Percentiles rank a stretch among this genome's conserved stretches.
phyloP scores from a whole-genome alignment of 1,140 invertebrate genomes.

The Maconellicoccus hirsutus region DNA sequence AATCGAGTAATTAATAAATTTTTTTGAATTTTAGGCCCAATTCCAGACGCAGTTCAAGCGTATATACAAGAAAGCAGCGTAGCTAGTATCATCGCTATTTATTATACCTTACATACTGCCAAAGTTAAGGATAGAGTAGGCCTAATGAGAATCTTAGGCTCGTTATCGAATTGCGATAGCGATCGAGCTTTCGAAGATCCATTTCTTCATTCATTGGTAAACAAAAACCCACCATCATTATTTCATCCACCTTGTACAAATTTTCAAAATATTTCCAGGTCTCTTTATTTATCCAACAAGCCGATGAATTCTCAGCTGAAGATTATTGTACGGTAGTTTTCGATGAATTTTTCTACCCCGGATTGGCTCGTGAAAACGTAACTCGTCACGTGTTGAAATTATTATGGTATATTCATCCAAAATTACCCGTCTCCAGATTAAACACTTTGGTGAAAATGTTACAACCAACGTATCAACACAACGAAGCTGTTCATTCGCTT shows the following conservation, averaged over 20 bases:
- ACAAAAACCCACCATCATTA: slow-evolving; percentile 7
- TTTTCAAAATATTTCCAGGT: slow-evolving; percentile 40
- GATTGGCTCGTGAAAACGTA: slow-evolving; percentile 77
- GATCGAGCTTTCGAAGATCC: slow-evolving; percentile 90
- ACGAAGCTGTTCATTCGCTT: slow-evolving; percentile 68
- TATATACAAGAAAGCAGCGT: slow-evolving; percentile 82
- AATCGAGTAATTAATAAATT: slow-evolving; percentile 23
- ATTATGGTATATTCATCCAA: slow-evolving; percentile 81
- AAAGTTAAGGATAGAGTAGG: slow-evolving; percentile 71
- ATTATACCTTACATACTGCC: slow-evolving; percentile 81
- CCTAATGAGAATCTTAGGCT: slow-evolving; percentile 73
- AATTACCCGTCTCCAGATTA: slow-evolving; percentile 64
- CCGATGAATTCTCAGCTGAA: slow-evolving; percentile 84
- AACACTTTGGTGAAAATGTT: slow-evolving; percentile 77
- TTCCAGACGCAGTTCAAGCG: slow-evolving; percentile 82
- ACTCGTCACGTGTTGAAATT: slow-evolving; percentile 85
- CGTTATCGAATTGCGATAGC: slow-evolving; percentile 78
- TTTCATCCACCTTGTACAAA: no score
- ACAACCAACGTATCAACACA: slow-evolving; percentile 65
- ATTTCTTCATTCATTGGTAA: slow-evolving; percentile 78
- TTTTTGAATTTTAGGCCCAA: slow-evolving; percentile 47
- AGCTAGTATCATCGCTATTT: slow-evolving; percentile 86
- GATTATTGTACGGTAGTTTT: slow-evolving; percentile 93
- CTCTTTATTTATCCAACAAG: slow-evolving; percentile 73
- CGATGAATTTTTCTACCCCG: slow-evolving; percentile 90